Percentiles rank a stretch among this genome's conserved stretches.
phyloP scores from a whole-genome alignment of 2,888 invertebrate genomes.

The Eupsilia transversa region DNA sequence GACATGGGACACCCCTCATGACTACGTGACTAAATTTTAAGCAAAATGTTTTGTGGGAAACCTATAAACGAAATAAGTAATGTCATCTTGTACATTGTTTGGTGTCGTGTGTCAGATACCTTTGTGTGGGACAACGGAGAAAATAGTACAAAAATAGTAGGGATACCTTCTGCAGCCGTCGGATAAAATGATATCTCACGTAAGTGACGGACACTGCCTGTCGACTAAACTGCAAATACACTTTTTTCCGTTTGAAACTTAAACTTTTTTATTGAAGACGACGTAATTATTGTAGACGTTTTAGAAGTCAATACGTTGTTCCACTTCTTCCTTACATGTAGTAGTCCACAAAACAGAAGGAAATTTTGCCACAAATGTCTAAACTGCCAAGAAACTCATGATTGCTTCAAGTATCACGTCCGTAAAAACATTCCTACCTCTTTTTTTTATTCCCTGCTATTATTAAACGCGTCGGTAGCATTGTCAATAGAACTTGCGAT shows the following conservation, averaged over 20 bases:
- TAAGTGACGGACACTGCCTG: background rate
- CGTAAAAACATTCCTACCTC: conserved; percentile 11
- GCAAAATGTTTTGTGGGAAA: conserved; percentile 86
- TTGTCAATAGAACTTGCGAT: conserved; percentile 47
- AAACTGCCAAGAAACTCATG: background rate
- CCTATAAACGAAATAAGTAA: conserved; percentile 85
- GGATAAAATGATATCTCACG: conserved; percentile 13
- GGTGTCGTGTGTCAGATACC: conserved; percentile 71
- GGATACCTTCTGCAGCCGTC: conserved; percentile 3
- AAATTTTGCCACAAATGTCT: background rate
- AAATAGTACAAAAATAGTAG: conserved; percentile 41
- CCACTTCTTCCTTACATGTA: background rate
- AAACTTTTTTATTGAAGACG: background rate
- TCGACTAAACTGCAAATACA: background rate
- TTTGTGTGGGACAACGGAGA: conserved; percentile 50
- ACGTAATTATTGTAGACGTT: background rate
- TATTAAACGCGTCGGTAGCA: conserved; percentile 32
- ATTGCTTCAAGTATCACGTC: conserved; percentile 6
- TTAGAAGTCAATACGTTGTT: background rate
- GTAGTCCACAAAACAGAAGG: background rate
- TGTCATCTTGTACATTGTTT: conserved; percentile 81
- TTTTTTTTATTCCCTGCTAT: conserved; percentile 16
- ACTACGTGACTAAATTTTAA: conserved; percentile 89
- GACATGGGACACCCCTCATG: conserved; percentile 86
- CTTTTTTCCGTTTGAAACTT: background rate